Base-by-base conservation (phyloP, 1,140 invertebrate species). In the Aphaenogaster ashmeadi region DNA sequence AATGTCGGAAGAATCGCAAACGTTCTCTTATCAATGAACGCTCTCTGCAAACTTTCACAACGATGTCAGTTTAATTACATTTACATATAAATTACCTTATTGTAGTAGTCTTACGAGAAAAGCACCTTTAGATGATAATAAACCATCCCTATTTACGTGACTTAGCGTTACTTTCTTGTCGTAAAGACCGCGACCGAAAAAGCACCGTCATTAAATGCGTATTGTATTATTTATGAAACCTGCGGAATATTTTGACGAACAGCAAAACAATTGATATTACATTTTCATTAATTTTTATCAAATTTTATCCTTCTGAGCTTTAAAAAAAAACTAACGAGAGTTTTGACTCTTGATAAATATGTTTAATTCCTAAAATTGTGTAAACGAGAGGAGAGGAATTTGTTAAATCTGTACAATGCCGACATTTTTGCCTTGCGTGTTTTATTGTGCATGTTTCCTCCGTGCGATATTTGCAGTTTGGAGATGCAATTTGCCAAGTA, bases 41-140 rank as follows among this genome's bases (percentile, higher is more conserved):
- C 56, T 47, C 38, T 86, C 71, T 44, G 15, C 21, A 80, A 38
- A 86, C 52, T 47, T 52, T 77, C 60, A n/a, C 56, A 66, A 47
- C 27, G 38, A 80, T 72, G 52, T 83, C 80, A 60, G 41, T 75
- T 84, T 84, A 84, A 75, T 84, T 84, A 84, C 80, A 84, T 84
- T 84, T 84, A 74, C 69, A 75, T 84, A 84, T 75, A 84, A 84
- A 84, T 75, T 60, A 75, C 69, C 18, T 44, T 74, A 84, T 84
- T 84, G 80, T 84, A 74, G 27, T 83, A 83, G 38, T 74, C 80
- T 74, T 83, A 75, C 41, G 33, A 84, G 80, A 60, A 47, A 36
- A 62, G 69, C 54, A 75, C 13, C 47, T 36, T 41, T 27, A 84
- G 41, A 75, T 27, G 52, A 75, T 84, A 75, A 84, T 84, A 84